Base-by-base conservation (phyloP, 2,113 vertebrate species). In the Carassius gibelio region DNA sequence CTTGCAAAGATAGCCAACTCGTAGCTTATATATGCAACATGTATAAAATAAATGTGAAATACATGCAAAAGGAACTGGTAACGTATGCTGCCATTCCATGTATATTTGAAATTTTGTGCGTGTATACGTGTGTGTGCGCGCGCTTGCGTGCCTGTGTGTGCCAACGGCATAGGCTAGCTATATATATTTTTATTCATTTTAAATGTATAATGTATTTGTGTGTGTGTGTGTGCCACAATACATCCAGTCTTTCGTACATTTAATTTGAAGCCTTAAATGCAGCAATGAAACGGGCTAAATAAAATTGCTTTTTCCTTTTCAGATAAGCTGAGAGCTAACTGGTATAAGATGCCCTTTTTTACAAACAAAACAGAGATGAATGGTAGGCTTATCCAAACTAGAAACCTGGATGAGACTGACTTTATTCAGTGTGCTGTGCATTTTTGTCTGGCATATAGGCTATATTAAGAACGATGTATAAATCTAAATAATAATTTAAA, bases 1-100 rank as follows among this genome's bases (percentile, higher is more conserved):
- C 93, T 91, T 90, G 90, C 90, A 89, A 83, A 90, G 93, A 94
- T 38, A 69, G 96, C 95, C 92, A 94, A 93, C 95, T 88, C 87
- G 38, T 69, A 8, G 30, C 42, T 4, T 74, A 75, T 38, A 38
- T 81, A 80, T 81, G 36, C 72, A 75, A 84, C 45, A 68, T 84
- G 74, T 80, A 87, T 84, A 34, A 71, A 61, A 87, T 83, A 71
- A 72, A 59, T 81, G 76, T 84, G 50, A 86, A 87, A 87, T 81
- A 55, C 15, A 57, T 75, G 10, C 45, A 26, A 87, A 59, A 52
- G 45, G 38, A 61, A 26, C 23, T 52, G 30, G 4, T 59, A 57
- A 19, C 17, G 19, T 59, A 79, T 61, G 34, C 30, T 59, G 34
- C 10, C 55, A n/a, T 62, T 61, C 21, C 6, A 42, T 26, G 21